These are phyloP conservation scores for Gandaritis pyraliata DNA, from an alignment of 2,888 invertebrate species.

Conservation along the genomic window DNA sequence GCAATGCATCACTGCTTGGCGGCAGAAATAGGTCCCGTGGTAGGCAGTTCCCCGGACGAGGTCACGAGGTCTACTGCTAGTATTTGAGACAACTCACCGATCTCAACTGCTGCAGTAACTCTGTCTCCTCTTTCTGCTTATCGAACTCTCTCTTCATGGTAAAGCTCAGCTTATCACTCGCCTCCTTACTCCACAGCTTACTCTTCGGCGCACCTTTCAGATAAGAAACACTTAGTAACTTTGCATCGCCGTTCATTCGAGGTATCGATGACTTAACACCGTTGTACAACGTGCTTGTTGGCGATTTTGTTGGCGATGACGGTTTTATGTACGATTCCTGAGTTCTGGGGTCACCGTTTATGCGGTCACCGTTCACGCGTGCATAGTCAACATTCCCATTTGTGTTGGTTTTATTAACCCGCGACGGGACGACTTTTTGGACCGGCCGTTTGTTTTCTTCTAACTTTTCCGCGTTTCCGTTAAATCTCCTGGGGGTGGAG, in stretches of 20 bases:
- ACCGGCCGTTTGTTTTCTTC: constrained; percentile 87
- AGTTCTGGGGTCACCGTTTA: constrained; percentile 33
- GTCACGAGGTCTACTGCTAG: no score
- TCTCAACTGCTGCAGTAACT: constrained; percentile 92
- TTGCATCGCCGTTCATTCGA: constrained; percentile 73
- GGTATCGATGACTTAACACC: constrained; percentile 74
- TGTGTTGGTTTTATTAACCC: constrained; percentile 82
- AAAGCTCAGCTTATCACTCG: constrained; percentile 92
- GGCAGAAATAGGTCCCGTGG: no score
- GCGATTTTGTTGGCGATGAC: constrained; percentile 86
- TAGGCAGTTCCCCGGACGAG: no score
- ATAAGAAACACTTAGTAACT: constrained; percentile 83
- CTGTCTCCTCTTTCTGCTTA: constrained; percentile 94
- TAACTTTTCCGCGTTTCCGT: constrained; percentile 68
- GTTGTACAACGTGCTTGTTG: constrained; percentile 85
- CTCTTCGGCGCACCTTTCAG: constrained; percentile 82
- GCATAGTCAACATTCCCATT: constrained; percentile 74
- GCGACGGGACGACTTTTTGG: constrained; percentile 92
- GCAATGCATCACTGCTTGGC: no score
- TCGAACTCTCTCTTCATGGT: constrained; percentile 97
- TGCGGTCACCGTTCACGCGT: constrained; percentile 57
- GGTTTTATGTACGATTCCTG: constrained; percentile 86
- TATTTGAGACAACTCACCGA: constrained; percentile 90
- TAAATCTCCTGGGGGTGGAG: constrained; percentile 79
- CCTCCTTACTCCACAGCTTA: constrained; percentile 90